A percentile compares a stretch with the other conserved stretches of the same genome.
Evolutionary conservation across 2,797 vertebrate genomes (phyloP).

Genomic region (Sorex maritimensis): DNA sequence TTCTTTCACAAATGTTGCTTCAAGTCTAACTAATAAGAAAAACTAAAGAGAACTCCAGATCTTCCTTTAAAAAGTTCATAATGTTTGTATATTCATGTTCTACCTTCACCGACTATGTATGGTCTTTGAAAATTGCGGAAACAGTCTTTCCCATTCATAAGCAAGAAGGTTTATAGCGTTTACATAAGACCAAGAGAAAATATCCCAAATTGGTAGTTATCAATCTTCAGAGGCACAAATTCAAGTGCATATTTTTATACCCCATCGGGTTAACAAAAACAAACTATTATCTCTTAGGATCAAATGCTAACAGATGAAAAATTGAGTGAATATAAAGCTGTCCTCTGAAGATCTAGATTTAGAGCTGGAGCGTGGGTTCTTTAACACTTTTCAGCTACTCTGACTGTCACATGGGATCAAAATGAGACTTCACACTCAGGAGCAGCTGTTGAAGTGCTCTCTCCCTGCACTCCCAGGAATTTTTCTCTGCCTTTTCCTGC

Average conservation of each 20-base stretch:
- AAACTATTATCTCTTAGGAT: neutral
- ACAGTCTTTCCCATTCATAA: constrained; percentile 12
- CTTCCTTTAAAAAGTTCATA: too few relatives aligned
- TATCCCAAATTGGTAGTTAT: neutral
- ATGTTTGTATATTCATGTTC: neutral
- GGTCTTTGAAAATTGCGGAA: constrained; percentile 34
- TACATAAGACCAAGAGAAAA: neutral
- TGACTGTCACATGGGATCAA: constrained; percentile 34
- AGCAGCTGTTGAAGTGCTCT: constrained; percentile 61
- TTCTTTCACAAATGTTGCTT: neutral
- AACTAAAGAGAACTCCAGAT: too few relatives aligned
- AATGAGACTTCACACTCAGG: constrained; percentile 17
- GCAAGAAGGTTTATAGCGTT: neutral
- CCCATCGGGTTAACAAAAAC: constrained; percentile 41
- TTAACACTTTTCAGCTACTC: constrained; percentile 16
- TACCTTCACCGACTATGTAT: neutral
- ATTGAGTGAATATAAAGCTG: neutral
- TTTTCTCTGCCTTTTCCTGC: constrained; percentile 73
- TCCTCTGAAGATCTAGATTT: constrained; percentile 44
- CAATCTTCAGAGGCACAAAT: neutral
- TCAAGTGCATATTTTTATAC: neutral
- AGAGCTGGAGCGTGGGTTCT: neutral
- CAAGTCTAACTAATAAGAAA: too few relatives aligned
- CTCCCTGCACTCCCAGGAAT: constrained; percentile 42
- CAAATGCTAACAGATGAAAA: neutral